Conservation (phyloP, 2,113 vertebrate genomes). For the Sander lucioperca region DNA sequence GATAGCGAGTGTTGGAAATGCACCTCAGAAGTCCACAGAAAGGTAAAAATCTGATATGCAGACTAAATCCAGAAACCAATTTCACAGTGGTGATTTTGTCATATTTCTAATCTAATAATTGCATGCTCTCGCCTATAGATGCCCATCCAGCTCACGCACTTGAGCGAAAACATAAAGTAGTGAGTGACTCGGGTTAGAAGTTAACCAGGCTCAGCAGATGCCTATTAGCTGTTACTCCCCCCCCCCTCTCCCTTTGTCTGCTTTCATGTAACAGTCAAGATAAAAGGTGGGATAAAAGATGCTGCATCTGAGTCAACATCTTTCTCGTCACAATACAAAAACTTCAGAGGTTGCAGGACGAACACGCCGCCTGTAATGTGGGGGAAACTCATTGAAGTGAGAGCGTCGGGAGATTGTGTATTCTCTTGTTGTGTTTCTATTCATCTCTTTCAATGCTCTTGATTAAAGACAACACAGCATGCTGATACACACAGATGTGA, state of each 20-base stretch:
- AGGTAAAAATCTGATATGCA: slow-evolving; percentile 63
- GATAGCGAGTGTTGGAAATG: slow-evolving; percentile 24
- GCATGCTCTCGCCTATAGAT: slow-evolving; percentile 47
- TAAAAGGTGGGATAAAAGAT: slow-evolving; percentile 75
- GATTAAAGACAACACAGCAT: slow-evolving; percentile 71
- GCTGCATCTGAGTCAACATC: slow-evolving; percentile 73
- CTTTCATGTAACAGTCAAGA: slow-evolving; percentile 71
- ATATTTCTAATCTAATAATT: slow-evolving; percentile 72
- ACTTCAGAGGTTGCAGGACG: slow-evolving; percentile 72
- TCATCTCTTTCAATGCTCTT: slow-evolving; percentile 65
- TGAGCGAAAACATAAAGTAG: slow-evolving; percentile 58
- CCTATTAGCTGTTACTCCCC: slow-evolving; percentile 63
- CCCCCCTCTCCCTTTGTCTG: slow-evolving; percentile 47
- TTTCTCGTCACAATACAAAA: slow-evolving; percentile 71
- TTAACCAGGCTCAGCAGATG: slow-evolving; percentile 70
- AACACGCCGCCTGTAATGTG: slow-evolving; percentile 69
- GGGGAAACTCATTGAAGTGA: slow-evolving; percentile 65
- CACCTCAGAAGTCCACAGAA: slow-evolving; percentile 42
- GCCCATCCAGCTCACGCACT: slow-evolving; percentile 47
- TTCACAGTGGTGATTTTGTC: slow-evolving; percentile 72
- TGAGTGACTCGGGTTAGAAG: slow-evolving; percentile 64
- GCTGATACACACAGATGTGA: slow-evolving; percentile 50
- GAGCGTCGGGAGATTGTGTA: slow-evolving; percentile 47
- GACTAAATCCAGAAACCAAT: slow-evolving; percentile 72
- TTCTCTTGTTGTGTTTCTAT: slow-evolving; percentile 58